Percentiles rank a stretch among this genome's conserved stretches.
Evolutionary conservation across 2,888 invertebrate genomes (phyloP).

Genomic region (Anorthoa munda): DNA sequence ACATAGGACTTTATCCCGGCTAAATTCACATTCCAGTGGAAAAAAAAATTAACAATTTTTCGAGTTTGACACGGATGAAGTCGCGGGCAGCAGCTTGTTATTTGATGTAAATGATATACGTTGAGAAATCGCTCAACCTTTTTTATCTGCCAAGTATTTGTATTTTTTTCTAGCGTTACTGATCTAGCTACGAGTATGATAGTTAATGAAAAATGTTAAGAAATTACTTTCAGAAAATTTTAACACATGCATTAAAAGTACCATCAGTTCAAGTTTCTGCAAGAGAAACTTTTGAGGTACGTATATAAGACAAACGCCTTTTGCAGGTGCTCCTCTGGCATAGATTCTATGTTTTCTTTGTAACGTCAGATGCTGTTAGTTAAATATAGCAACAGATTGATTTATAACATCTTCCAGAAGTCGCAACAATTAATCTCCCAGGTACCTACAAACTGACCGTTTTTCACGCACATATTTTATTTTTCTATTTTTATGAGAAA

Average conservation of each 20-base stretch:
- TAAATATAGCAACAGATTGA: constrained; percentile 9
- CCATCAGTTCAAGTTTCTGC: background rate
- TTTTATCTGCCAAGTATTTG: background rate
- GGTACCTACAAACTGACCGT: background rate
- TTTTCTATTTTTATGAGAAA: too few relatives aligned
- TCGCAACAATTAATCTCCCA: background rate
- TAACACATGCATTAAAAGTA: background rate
- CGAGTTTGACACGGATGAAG: too few relatives aligned
- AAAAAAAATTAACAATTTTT: too few relatives aligned
- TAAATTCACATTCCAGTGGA: too few relatives aligned
- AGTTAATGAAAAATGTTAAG: background rate
- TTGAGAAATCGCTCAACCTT: background rate
- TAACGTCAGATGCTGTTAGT: constrained; percentile 13
- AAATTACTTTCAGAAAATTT: background rate
- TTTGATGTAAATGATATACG: too few relatives aligned
- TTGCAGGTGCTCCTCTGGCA: background rate
- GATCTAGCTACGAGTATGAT: background rate
- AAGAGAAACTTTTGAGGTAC: constrained; percentile 3
- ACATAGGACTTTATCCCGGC: too few relatives aligned
- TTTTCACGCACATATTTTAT: too few relatives aligned
- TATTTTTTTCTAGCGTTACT: background rate
- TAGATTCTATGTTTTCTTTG: constrained; percentile 17
- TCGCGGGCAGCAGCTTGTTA: too few relatives aligned
- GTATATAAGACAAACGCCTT: constrained; percentile 15
- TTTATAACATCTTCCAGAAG: constrained; percentile 1